Conservation (phyloP, 2,797 vertebrate genomes). For the Sebastes diaconus region DNA sequence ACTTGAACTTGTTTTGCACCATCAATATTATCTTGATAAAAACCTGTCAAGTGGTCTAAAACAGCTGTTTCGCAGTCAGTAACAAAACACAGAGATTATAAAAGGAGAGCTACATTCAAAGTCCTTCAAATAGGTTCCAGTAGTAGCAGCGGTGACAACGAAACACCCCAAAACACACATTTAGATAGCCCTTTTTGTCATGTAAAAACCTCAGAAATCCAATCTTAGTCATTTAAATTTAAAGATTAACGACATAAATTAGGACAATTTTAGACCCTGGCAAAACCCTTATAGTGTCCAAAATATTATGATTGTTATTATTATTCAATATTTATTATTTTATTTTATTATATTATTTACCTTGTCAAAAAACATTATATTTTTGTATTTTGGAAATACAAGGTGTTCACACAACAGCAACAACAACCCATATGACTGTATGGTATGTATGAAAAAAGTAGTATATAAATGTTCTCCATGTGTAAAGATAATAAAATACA, state of each 20-base stretch:
- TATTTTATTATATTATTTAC: not conserved
- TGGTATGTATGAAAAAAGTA: not conserved
- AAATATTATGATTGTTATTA: not conserved
- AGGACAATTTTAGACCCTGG: not conserved
- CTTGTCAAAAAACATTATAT: not conserved
- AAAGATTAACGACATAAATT: not conserved
- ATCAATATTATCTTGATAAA: not conserved
- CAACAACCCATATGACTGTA: not conserved
- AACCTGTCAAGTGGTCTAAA: not conserved
- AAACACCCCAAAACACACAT: not conserved
- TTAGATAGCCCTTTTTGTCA: not conserved
- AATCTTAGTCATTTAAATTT: not conserved
- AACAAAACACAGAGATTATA: not conserved
- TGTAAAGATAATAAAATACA: not conserved
- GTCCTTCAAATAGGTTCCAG: conserved; percentile 8
- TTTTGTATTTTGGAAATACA: not conserved
- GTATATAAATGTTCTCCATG: not conserved
- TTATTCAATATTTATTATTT: not conserved
- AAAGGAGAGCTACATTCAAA: conserved; percentile 44
- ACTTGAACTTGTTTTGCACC: not conserved
- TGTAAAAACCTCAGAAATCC: not conserved
- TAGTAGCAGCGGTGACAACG: conserved; percentile 11
- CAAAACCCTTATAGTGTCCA: not conserved
- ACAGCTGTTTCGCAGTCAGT: not conserved
- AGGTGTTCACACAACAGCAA: not conserved